Conservation (phyloP, 2,797 vertebrate genomes). For the Nothura maculosa region DNA sequence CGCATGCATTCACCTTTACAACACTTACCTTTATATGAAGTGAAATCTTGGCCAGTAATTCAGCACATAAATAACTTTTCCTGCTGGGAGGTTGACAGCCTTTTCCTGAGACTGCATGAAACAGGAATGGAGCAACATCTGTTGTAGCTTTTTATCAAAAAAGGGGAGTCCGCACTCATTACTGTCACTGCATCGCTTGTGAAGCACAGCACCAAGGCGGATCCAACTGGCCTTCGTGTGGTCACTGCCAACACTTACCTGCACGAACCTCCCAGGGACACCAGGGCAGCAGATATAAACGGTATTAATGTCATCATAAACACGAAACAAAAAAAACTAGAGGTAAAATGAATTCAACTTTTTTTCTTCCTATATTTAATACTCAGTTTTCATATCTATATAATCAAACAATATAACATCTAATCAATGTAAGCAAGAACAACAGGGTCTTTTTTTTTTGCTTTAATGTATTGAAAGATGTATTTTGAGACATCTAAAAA, state of each 20-base stretch:
- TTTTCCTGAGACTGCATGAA: not conserved
- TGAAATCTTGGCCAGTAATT: not conserved
- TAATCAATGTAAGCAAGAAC: not conserved
- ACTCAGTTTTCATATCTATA: not conserved
- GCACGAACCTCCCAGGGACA: not conserved
- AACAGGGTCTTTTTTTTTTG: not conserved
- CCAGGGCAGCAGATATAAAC: not conserved
- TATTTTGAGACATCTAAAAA: not conserved
- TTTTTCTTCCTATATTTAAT: not conserved
- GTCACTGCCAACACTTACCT: not conserved
- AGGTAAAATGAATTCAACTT: not conserved
- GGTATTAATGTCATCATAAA: not conserved
- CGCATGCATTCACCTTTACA: too few species aligned
- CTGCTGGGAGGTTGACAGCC: not conserved
- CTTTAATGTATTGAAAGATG: not conserved
- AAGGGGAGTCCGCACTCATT: not conserved
- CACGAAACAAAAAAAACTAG: not conserved
- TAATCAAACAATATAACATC: not conserved
- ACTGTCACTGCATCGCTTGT: not conserved
- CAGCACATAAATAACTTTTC: too few species aligned
- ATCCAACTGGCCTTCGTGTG: rapidly evolving
- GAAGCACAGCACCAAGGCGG: not conserved
- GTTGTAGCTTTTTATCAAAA: not conserved
- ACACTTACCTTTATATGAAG: not conserved
- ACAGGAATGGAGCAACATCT: rapidly evolving